Conservation (phyloP, 2,113 vertebrate genomes). For the Tapirus terrestris region DNA sequence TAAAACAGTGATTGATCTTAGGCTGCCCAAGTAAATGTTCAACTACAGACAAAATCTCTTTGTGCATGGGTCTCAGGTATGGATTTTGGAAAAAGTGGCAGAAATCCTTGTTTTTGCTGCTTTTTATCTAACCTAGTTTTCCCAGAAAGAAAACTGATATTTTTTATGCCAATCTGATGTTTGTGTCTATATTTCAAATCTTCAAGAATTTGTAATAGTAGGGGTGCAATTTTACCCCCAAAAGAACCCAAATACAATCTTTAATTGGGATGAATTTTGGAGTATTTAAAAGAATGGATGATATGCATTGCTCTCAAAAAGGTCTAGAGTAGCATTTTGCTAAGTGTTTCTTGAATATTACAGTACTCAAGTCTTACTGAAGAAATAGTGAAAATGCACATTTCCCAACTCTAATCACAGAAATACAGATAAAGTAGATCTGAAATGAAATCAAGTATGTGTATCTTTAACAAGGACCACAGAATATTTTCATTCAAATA, state of each 20-base stretch:
- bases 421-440: neutral
- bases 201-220: neutral
- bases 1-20: neutral
- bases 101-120: neutral
- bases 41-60: neutral
- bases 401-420: neutral
- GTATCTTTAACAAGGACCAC: neutral
- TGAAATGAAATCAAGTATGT: neutral
- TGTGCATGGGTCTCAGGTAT: neutral
- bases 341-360: neutral
- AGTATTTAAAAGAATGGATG: neutral
- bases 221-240: neutral
- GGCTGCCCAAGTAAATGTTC: neutral
- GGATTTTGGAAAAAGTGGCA: neutral
- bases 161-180: neutral
- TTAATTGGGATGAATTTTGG: neutral
- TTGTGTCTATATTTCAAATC: neutral
- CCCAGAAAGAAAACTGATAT: slow-evolving; percentile 7
- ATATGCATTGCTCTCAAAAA: neutral
- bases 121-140: neutral
- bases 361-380: neutral
- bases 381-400: neutral
- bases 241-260: neutral
- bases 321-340: neutral
- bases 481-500: neutral